Evolutionary conservation across 2,888 invertebrate genomes (phyloP).

Genomic region (Melolontha melolontha): DNA sequence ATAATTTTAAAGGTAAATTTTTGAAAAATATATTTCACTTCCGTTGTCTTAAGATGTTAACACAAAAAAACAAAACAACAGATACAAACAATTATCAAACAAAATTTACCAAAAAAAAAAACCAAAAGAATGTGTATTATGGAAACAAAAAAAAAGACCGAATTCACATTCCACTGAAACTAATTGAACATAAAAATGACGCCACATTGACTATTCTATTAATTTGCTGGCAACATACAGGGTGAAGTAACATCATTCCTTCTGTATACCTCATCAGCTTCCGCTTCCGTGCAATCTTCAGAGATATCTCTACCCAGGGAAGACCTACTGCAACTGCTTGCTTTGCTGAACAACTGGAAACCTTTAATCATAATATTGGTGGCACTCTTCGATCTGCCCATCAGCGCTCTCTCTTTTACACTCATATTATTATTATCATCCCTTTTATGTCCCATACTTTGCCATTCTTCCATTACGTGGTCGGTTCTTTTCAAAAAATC

Average conservation of each 20-base stretch:
- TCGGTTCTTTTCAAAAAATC: slow-evolving; percentile 86
- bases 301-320: slow-evolving; percentile 60
- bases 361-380: slow-evolving; percentile 88
- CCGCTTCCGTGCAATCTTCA: slow-evolving; percentile 73
- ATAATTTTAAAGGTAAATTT: no score
- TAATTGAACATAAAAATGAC: slow-evolving; percentile 5
- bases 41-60: no score
- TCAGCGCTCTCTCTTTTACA: slow-evolving; percentile 40
- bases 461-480: slow-evolving; percentile 91
- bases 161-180: slow-evolving; percentile 27
- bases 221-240: slow-evolving; percentile 34
- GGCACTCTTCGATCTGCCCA: slow-evolving; percentile 78
- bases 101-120: neutral
- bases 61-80: slow-evolving; percentile 3
- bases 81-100: slow-evolving; percentile 5
- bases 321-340: slow-evolving; percentile 64
- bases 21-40: no score
- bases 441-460: slow-evolving; percentile 73
- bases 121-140: no score
- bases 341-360: slow-evolving; percentile 77
- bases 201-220: slow-evolving; percentile 9
- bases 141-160: slow-evolving; percentile 7
- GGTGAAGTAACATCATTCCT: slow-evolving; percentile 7
- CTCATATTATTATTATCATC: slow-evolving; percentile 54
- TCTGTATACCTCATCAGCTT: slow-evolving; percentile 72